Percentiles rank a stretch among this genome's conserved stretches.
phyloP scores from a whole-genome alignment of 2,888 invertebrate genomes.

The Girardia tigrina region DNA sequence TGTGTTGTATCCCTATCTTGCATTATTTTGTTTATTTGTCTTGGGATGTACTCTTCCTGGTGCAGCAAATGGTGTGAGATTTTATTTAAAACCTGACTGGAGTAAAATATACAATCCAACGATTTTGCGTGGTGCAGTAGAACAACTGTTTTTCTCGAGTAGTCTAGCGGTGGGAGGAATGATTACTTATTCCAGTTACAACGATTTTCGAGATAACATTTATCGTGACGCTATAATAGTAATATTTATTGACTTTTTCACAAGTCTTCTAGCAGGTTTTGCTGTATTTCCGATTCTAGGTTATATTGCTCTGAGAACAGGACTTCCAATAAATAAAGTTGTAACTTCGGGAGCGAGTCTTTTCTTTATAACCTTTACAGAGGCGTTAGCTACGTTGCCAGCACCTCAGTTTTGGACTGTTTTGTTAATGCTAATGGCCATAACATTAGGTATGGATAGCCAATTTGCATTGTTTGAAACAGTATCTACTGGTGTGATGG shows the following conservation, averaged over 20 bases:
- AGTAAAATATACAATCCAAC: background rate
- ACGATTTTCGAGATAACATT: background rate
- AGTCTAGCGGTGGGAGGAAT: background rate
- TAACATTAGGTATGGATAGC: background rate
- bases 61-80: background rate
- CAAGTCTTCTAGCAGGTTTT: background rate
- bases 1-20: background rate
- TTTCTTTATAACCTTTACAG: background rate
- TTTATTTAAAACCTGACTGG: background rate
- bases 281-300: background rate
- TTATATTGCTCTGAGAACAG: background rate
- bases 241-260: background rate
- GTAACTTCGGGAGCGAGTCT: background rate
- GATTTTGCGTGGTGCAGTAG: background rate
- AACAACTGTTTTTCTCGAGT: background rate
- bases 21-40: background rate
- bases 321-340: background rate
- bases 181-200: background rate
- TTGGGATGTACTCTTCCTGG: background rate
- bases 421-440: conserved; percentile 5
- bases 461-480: conserved; percentile 14
- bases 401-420: background rate
- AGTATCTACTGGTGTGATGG: background rate
- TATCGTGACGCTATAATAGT: background rate
- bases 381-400: background rate